Evolutionary conservation across 2,113 vertebrate genomes (phyloP).

Genomic region (Struthidea cinerea): DNA sequence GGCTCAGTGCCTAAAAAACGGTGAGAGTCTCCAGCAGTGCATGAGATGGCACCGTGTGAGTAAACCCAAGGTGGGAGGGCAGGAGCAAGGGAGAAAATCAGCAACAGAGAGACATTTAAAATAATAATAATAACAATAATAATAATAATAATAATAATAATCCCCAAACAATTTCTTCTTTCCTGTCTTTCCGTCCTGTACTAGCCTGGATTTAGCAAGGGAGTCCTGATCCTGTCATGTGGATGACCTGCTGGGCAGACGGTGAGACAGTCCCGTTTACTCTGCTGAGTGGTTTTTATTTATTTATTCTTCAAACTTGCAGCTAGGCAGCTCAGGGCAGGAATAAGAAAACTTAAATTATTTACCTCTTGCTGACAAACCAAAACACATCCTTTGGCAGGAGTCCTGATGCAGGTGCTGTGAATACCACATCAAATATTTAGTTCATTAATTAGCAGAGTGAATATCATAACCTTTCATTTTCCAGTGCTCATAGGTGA

Average conservation of each 20-base stretch:
- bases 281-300: background rate
- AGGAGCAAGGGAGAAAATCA: background rate
- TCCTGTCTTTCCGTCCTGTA: background rate
- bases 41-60: background rate
- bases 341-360: constrained; percentile 11
- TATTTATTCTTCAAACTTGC: constrained; percentile 31
- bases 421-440: constrained; percentile 28
- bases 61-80: background rate
- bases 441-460: background rate
- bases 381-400: background rate
- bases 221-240: background rate
- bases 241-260: background rate
- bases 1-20: background rate
- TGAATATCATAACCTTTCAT: background rate
- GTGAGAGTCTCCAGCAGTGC: background rate
- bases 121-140: background rate
- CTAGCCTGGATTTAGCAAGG: background rate
- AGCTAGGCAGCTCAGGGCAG: background rate
- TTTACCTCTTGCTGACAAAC: constrained; percentile 23
- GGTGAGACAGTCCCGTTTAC: background rate
- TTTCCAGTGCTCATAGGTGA: background rate
- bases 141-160: no score
- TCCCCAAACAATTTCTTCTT: background rate
- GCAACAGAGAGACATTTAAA: background rate
- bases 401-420: background rate